Evolutionary conservation across 2,797 vertebrate genomes (phyloP), one percentile per base, ranked within the genome.

Genomic region (Micromesistius poutassou): DNA sequence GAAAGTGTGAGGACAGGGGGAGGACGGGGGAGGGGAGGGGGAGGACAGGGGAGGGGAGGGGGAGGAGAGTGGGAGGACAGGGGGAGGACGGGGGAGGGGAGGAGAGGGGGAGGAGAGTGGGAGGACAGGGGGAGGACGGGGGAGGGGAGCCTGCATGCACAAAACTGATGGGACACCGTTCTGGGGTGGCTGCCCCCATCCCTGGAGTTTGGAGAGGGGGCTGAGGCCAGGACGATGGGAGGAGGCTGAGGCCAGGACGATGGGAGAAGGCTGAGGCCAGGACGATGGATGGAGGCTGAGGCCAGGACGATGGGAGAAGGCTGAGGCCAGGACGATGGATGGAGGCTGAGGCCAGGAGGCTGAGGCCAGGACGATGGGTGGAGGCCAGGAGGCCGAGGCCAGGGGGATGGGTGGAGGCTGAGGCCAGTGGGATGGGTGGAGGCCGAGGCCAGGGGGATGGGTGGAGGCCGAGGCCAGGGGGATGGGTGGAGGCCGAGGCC

Each of bases 151-250:
- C 96, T 97, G 96, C 95, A 94, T 96, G 96, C 96, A 97, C 96
- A 97, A 97, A 97, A 97, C 96, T 97, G 96, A 97, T 96, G 96
- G 96, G 96, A 97, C 96, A 96, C 96, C 90, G 95, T 86, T 96
- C 96, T 94, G 91, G 74, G 9, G 91, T 94, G 96, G 95, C 96
- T 96, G 95, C 94, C 92, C 96, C 95, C 92, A 96, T 95, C 96
- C 76, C 95, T 94, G 95, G 92, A 89, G 93, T 94, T 94, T 93
- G 4, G 33, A 4, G 33, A 35, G 88, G 89, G 92, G 92, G 89
- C 82, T 87, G 91, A 92, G 90, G 91, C 93, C 93, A 92, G 79
- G 91, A 14, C 82, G 86, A 84, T 85, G 46, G 16, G 33, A 35
- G 88, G 89, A 92, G 92, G 89, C 82, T 86, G 90, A 92, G 90